phyloP scores from a whole-genome alignment of 2,113 vertebrate species.

The Platanista minor region DNA sequence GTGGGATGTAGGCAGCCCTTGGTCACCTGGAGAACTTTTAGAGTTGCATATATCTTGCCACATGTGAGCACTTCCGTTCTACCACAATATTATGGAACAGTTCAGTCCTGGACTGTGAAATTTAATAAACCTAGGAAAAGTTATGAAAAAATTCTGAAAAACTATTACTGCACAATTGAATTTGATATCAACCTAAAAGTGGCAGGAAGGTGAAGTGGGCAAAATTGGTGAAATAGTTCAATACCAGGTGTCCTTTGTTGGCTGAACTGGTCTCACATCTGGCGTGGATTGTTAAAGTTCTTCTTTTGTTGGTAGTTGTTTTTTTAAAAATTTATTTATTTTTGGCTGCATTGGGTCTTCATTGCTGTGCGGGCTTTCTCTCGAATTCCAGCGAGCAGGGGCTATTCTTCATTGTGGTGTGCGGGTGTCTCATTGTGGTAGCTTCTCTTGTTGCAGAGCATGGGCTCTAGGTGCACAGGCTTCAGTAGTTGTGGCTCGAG shows the following conservation, averaged over 20 bases:
- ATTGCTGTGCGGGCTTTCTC: no score
- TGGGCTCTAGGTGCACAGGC: no score
- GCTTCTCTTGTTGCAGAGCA: no score
- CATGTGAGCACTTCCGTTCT: background rate
- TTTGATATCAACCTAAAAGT: background rate
- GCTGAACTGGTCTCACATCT: background rate
- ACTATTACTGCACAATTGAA: slow-evolving; percentile 76
- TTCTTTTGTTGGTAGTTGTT: background rate
- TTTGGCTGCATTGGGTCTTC: no score
- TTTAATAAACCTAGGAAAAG: slow-evolving; percentile 91
- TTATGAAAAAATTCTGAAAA: slow-evolving; percentile 84
- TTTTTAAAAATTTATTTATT: no score
- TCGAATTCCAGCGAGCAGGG: no score
- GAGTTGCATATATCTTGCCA: background rate
- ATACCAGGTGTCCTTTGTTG: background rate
- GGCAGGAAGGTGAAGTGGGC: background rate
- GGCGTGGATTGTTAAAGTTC: background rate
- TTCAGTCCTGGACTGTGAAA: slow-evolving; percentile 91
- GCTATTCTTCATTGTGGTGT: no score
- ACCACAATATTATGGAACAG: slow-evolving; percentile 92
- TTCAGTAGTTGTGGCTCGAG: no score
- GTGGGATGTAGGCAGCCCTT: background rate
- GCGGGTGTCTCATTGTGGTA: no score
- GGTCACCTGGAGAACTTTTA: background rate
- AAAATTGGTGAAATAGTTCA: background rate